phyloP scores from a whole-genome alignment of 1,140 invertebrate genomes.

The Saxidomus purpurata region DNA sequence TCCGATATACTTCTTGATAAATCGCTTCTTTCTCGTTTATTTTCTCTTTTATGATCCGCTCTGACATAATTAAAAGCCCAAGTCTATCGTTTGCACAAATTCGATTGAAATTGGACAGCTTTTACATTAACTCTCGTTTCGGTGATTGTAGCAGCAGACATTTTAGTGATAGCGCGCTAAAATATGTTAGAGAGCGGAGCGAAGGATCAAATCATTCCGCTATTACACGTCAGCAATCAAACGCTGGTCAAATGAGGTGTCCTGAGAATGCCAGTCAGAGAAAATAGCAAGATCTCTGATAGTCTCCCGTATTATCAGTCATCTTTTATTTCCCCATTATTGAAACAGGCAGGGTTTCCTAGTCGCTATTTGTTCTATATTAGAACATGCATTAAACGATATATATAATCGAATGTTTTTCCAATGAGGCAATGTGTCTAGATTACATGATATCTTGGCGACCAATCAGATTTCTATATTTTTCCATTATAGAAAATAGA shows the following conservation, averaged over 20 bases:
- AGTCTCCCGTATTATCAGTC: not conserved
- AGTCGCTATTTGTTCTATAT: no score
- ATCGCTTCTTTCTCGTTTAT: slow-evolving; percentile 22
- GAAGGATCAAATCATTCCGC: slow-evolving; percentile 1
- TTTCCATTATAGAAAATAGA: no score
- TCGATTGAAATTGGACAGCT: slow-evolving; percentile 12
- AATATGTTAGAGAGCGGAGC: not conserved
- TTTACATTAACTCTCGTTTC: slow-evolving; percentile 23
- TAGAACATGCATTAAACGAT: no score
- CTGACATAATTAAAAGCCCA: slow-evolving; percentile 26
- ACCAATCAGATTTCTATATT: no score
- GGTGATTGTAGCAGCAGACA: not conserved
- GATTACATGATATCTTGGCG: no score
- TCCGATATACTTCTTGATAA: slow-evolving; percentile 19
- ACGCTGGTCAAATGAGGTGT: slow-evolving; percentile 6
- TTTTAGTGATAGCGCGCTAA: not conserved
- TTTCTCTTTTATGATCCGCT: slow-evolving; percentile 4
- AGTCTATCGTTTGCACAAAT: slow-evolving; percentile 32
- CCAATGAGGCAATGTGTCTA: no score
- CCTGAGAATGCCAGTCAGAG: not conserved
- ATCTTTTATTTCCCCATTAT: not conserved
- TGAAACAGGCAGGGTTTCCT: no score
- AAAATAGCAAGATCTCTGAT: not conserved
- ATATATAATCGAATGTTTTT: no score
- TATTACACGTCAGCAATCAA: slow-evolving; percentile 24